Percentiles rank a stretch among this genome's conserved stretches.
Evolutionary conservation across 1,140 invertebrate genomes (phyloP).

Genomic region (Musca vetustissima): DNA sequence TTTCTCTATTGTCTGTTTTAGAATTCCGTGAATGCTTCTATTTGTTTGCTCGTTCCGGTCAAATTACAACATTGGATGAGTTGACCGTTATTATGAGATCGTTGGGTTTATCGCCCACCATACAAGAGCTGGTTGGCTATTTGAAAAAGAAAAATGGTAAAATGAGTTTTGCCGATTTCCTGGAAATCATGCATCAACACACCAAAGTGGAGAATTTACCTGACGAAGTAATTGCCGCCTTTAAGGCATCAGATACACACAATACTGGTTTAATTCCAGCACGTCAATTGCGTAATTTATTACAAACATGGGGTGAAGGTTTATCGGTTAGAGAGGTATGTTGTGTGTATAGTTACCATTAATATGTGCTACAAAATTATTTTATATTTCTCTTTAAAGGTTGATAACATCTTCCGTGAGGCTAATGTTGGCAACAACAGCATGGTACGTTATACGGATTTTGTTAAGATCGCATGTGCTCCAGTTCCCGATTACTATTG

Average conservation of each 20-base stretch:
- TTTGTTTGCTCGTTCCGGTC: constrained; percentile 83
- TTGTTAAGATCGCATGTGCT: constrained; percentile 90
- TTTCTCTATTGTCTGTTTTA: no score
- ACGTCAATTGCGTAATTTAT: constrained; percentile 80
- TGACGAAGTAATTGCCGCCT: constrained; percentile 86
- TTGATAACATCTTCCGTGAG: constrained; percentile 91
- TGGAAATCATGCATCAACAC: constrained; percentile 94
- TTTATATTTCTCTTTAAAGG: constrained; percentile 54
- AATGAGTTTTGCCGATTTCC: constrained; percentile 93
- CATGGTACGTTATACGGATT: constrained; percentile 86
- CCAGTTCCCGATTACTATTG: constrained; percentile 94
- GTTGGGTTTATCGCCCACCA: constrained; percentile 88
- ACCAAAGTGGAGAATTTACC: constrained; percentile 84
- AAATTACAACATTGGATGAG: constrained; percentile 86
- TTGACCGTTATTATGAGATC: constrained; percentile 92
- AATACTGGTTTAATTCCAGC: constrained; percentile 78
- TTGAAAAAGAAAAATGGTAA: constrained; percentile 84
- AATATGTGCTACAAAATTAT: neutral
- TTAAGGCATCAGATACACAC: constrained; percentile 77
- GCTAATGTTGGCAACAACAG: constrained; percentile 84
- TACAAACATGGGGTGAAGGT: constrained; percentile 90
- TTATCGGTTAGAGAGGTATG: constrained; percentile 83
- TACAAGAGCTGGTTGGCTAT: constrained; percentile 84
- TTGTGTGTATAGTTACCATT: neutral
- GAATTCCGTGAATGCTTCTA: constrained; percentile 95